A percentile compares a stretch with the other conserved stretches of the same genome.
Conservation (phyloP, 2,797 vertebrate species). For the Picus viridis region DNA sequence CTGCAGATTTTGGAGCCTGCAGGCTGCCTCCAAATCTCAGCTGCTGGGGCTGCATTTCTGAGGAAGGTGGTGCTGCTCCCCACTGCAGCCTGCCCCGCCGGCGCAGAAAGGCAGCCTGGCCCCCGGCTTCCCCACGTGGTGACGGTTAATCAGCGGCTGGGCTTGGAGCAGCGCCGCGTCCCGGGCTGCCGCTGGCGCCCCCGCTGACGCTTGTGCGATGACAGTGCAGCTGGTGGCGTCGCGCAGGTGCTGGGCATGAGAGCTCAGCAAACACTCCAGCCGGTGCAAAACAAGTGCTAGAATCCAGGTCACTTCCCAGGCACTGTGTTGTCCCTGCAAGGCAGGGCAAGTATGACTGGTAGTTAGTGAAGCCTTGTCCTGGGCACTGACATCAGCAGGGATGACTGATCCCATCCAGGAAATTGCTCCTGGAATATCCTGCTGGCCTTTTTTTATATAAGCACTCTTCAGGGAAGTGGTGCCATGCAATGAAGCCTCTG, state of each 20-base stretch:
- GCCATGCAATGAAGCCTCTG: not conserved
- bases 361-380: not conserved
- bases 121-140: not conserved
- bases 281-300: not conserved
- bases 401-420: slow-evolving; percentile 13
- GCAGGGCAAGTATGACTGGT: not conserved
- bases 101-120: not conserved
- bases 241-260: not conserved
- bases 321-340: not conserved
- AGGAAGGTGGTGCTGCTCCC: not conserved
- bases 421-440: not conserved
- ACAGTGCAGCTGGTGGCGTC: not conserved
- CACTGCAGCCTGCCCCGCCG: not conserved
- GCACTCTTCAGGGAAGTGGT: not conserved
- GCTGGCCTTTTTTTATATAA: not conserved
- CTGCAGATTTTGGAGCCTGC: not conserved
- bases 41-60: not conserved
- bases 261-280: slow-evolving; percentile 14
- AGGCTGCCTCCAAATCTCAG: not conserved
- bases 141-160: not conserved
- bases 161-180: not conserved
- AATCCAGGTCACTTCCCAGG: slow-evolving; percentile 38
- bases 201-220: fast-evolving
- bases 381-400: not conserved
- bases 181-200: not conserved